Evolutionary conservation across 2,113 vertebrate genomes (phyloP), one percentile per base, ranked within the genome.

Genomic region (Misgurnus anguillicaudatus): DNA sequence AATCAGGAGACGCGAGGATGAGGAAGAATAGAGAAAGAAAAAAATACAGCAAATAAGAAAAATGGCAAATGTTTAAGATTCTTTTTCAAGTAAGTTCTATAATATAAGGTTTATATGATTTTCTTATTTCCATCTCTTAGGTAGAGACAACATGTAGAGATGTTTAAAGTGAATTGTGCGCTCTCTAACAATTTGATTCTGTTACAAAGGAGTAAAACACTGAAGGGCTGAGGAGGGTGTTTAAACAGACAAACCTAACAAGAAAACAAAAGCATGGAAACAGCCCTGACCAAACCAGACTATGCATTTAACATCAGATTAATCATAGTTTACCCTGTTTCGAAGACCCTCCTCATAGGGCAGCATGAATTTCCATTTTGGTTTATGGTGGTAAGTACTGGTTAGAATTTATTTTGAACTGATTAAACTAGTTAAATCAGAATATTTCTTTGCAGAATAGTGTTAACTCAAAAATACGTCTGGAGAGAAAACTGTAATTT

Each of bases 81-180:
- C 91, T 89, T 92, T 96, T 96, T 95, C 91, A 95, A 95, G 97
- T 95, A 93, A 94, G 95, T 95, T 94, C 94, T 92, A 90, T 93
- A 96, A 95, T 96, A 96, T 98, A 96, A 94, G 92, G 95, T 93
- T 95, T 95, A 96, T 94, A 91, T 89, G 89, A 86, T 87, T 86
- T 85, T 86, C 90, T 94, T 9, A 21, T 57, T 9, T 45, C 19
- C 11, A 41, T 45, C 31, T 47, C 19, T 19, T 39, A 3, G 42
- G 42, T 9, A 45, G 42, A 45, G 42, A 45, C 85, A n/a, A n/a
- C n/a, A n/a, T n/a, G n/a, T n/a, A n/a, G n/a, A n/a, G n/a, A n/a
- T n/a, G n/a, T 62, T 45, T 81, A n/a, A n/a, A 68, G 19, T 8
- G 10, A 71, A 36, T n/a, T 71, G n/a, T 55, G 48, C 38, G 48